phyloP scores from a whole-genome alignment of 2,888 invertebrate species.

The Mesorhabditis spiculigera region DNA sequence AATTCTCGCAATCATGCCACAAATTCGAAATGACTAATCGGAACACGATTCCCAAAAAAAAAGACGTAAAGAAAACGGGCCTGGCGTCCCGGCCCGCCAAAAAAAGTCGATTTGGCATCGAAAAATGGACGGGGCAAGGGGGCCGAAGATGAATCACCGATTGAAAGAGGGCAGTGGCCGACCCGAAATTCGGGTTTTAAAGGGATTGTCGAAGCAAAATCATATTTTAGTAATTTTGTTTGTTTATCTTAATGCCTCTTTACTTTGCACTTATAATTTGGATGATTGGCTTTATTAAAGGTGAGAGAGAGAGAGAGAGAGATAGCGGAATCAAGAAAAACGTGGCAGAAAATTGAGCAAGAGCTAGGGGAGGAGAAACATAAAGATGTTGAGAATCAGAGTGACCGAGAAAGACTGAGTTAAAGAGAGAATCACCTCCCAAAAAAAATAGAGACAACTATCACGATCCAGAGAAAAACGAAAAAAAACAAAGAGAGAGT shows the following conservation, averaged over 20 bases:
- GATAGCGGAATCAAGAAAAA: conserved; percentile 5
- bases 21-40: neutral
- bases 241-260: too few relatives aligned
- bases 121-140: too few relatives aligned
- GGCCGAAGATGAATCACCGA: too few relatives aligned
- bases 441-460: neutral
- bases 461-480: conserved; percentile 11
- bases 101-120: too few relatives aligned
- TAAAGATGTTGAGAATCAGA: conserved; percentile 12
- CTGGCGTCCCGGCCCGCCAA: too few relatives aligned
- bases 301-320: conserved; percentile 10
- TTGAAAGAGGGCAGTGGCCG: too few relatives aligned
- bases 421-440: neutral
- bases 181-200: too few relatives aligned
- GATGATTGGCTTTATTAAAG: too few relatives aligned
- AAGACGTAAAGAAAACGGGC: neutral
- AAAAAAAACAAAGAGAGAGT: conserved; percentile 14
- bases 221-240: too few relatives aligned
- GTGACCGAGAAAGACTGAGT: conserved; percentile 15
- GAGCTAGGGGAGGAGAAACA: conserved; percentile 7
- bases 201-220: too few relatives aligned
- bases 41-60: neutral
- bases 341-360: conserved; percentile 11
- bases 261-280: too few relatives aligned
- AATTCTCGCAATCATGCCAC: conserved; percentile 9